These are phyloP conservation scores for Ophiodon elongatus DNA, from an alignment of 2,113 vertebrate species.

Conservation along the genomic window DNA sequence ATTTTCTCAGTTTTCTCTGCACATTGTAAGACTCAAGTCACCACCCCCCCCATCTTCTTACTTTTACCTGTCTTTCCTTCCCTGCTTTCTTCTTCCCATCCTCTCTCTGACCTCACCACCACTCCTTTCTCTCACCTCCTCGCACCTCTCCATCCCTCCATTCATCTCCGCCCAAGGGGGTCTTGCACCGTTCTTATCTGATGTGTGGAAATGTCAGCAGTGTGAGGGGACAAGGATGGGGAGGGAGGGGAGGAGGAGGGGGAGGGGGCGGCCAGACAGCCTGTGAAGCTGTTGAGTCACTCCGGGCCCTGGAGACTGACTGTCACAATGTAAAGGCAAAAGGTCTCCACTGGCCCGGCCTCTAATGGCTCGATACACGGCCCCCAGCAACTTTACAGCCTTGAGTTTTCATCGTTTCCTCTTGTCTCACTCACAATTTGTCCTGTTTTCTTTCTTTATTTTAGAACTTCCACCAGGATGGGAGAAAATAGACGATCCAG, in stretches of 20 bases:
- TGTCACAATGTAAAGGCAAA: constrained; percentile 49
- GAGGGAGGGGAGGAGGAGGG: background rate
- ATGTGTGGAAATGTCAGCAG: constrained; percentile 76
- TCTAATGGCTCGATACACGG: constrained; percentile 32
- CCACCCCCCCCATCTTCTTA: background rate
- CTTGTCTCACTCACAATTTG: constrained; percentile 32
- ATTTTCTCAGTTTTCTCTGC: background rate
- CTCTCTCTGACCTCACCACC: constrained; percentile 4
- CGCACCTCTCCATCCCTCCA: constrained; percentile 31
- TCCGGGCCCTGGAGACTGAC: constrained; percentile 53
- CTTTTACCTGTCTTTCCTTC: background rate
- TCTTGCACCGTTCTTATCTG: constrained; percentile 69
- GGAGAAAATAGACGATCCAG: constrained; percentile 99
- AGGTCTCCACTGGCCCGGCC: constrained; percentile 38
- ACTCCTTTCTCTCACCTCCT: constrained; percentile 11
- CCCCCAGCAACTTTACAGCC: constrained; percentile 19
- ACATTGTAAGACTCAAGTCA: background rate
- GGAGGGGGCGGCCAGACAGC: constrained; percentile 19
- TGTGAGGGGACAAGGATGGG: constrained; percentile 25
- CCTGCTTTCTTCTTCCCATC: background rate
- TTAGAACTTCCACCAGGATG: constrained; percentile 97
- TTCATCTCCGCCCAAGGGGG: constrained; percentile 48
- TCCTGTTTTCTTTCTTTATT: constrained; percentile 53
- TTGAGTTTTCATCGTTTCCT: constrained; percentile 6
- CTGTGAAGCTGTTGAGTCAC: constrained; percentile 49